phyloP scores from a whole-genome alignment of 1,140 invertebrate species.

The Diploscapter pachys region DNA sequence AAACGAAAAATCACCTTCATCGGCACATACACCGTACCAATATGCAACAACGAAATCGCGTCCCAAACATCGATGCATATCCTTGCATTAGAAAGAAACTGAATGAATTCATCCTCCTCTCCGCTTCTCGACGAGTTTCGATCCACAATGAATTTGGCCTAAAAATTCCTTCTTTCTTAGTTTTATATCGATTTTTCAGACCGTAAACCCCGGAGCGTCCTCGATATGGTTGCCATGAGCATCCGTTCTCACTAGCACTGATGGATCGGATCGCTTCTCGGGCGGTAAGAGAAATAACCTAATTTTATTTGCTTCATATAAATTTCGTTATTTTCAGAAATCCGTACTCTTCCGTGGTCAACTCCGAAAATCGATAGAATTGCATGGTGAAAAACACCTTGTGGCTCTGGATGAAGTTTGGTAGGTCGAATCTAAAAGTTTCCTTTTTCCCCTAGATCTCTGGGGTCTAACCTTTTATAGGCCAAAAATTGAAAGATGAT shows the following conservation, averaged over 20 bases:
- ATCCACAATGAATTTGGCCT: conserved; percentile 28
- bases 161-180: background rate
- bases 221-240: conserved; percentile 1
- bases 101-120: conserved; percentile 36
- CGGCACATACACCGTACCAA: conserved; percentile 42
- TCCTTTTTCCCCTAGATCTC: background rate
- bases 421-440: conserved; percentile 13
- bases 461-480: conserved; percentile 17
- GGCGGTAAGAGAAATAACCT: conserved; percentile 10
- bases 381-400: conserved; percentile 22
- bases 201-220: conserved; percentile 20
- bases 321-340: background rate
- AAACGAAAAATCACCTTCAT: conserved; percentile 37
- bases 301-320: background rate
- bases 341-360: conserved; percentile 22
- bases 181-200: background rate
- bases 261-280: conserved; percentile 25
- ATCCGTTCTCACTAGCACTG: conserved; percentile 21
- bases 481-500: conserved; percentile 22
- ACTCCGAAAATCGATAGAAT: conserved; percentile 21
- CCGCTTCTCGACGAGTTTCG: conserved; percentile 2
- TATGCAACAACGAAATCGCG: conserved; percentile 45
- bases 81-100: conserved; percentile 30
- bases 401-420: background rate
- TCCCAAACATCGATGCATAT: conserved; percentile 49